Conservation (phyloP, 2,888 invertebrate genomes). For the Chorisops tibialis region DNA sequence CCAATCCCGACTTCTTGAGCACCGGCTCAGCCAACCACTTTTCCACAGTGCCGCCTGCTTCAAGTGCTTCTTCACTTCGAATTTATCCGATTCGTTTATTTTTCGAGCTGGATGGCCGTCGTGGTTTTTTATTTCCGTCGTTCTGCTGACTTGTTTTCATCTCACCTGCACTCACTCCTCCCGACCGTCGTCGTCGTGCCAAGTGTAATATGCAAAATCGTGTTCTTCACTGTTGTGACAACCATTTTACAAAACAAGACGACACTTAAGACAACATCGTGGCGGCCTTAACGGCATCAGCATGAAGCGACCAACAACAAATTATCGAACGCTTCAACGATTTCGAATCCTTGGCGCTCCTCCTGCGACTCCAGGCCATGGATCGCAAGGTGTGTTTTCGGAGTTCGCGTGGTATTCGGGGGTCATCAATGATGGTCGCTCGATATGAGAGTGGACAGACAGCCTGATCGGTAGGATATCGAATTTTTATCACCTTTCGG, state of each 20-base stretch:
- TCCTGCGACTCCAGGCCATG: too few relatives aligned
- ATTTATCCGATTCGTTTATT: slow-evolving; percentile 28
- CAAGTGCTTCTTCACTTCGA: slow-evolving; percentile 27
- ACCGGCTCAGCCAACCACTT: slow-evolving; percentile 27
- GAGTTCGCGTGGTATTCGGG: too few relatives aligned
- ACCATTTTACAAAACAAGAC: slow-evolving; percentile 38
- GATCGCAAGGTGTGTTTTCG: too few relatives aligned
- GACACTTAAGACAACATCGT: slow-evolving; percentile 34
- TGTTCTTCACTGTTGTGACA: slow-evolving; percentile 38
- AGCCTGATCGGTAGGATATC: too few relatives aligned
- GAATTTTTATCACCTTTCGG: too few relatives aligned
- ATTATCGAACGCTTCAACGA: too few relatives aligned
- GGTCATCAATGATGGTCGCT: too few relatives aligned
- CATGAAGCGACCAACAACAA: too few relatives aligned
- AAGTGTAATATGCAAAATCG: slow-evolving; percentile 34
- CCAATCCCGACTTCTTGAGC: slow-evolving; percentile 14
- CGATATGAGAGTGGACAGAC: too few relatives aligned
- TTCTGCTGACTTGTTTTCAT: background rate
- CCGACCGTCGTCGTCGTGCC: background rate
- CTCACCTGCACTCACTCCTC: slow-evolving; percentile 1
- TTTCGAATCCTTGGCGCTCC: too few relatives aligned
- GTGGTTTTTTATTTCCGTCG: background rate
- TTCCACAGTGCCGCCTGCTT: slow-evolving; percentile 21
- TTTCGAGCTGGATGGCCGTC: slow-evolving; percentile 25
- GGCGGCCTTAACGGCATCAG: slow-evolving; percentile 4